Percentiles rank a stretch among this genome's conserved stretches.
Conservation (phyloP, 2,113 vertebrate species). For the Lophura nycthemera region DNA sequence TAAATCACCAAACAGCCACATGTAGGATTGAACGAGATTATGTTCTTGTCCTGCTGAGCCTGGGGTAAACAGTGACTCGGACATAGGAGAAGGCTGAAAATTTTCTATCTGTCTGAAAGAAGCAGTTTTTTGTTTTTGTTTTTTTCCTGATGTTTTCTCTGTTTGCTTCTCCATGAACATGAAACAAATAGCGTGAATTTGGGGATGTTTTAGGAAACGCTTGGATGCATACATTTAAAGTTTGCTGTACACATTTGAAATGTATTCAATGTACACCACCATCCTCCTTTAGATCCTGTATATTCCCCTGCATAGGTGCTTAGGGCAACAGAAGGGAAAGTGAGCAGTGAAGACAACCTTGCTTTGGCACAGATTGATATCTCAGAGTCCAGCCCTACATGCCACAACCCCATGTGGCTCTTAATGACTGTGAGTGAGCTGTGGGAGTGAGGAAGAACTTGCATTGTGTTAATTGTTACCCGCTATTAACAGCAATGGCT, state of each 20-base stretch:
- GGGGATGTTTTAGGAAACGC: background rate
- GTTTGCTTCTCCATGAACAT: background rate
- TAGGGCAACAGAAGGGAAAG: background rate
- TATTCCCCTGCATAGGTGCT: background rate
- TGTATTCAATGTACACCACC: background rate
- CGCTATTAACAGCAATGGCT: background rate
- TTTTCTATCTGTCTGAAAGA: background rate
- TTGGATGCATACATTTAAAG: background rate
- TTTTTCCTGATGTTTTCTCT: background rate
- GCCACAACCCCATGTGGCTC: fast-evolving
- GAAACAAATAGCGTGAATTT: background rate
- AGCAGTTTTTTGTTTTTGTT: background rate
- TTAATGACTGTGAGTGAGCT: no score
- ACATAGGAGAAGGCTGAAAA: background rate
- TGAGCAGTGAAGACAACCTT: background rate
- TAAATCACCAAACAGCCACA: background rate
- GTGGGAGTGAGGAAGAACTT: fast-evolving
- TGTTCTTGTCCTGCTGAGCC: background rate
- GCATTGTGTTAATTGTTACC: fast-evolving
- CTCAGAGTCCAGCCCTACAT: fast-evolving
- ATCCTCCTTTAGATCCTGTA: background rate
- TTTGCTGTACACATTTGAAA: background rate
- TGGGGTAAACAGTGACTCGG: fast-evolving
- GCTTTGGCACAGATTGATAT: background rate
- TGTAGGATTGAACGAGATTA: background rate